Evolutionary conservation across 1,140 invertebrate genomes (phyloP), one percentile per base, ranked within the genome.

Genomic region (Myzus persicae): DNA sequence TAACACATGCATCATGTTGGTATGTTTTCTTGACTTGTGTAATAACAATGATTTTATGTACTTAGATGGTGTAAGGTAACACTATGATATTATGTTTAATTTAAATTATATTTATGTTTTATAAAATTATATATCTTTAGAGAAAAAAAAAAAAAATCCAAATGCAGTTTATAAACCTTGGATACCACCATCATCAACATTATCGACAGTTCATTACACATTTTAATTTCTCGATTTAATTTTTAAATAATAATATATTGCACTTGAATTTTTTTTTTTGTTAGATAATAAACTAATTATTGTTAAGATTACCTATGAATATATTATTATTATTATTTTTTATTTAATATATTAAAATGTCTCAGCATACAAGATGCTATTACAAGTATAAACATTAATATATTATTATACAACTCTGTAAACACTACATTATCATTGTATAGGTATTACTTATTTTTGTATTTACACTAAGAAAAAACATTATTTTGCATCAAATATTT

Each of bases 151-250:
- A 90, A n/a, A 67, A 9, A n/a, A 42, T 11, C 4, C 9, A n/a
- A 67, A 67, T 26, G 26, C 36, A 90, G 38, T 54, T 54, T 18
- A 54, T 67, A 90, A 90, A 67, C 89, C 89, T 42, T 90, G 51
- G 89, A 67, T 42, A 54, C 48, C 88, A 59, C 24, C 48, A 90
- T 59, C n/a, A 31, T 22, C 54, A 59, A 31, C 54, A 26, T 59
- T 24, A 54, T 54, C 88, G n/a, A n/a, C n/a, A 42, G 7, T 42
- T 40, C 14, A 14, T 90, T 67, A 20, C 67, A 20, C 24, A 54
- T 89, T 54, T 18, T 26, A 54, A 51, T 38, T 76, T 18, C 14
- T 76, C 36, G 11, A 76, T 76, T 76, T n/a, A n/a, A n/a, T 14
- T 76, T 76, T 18, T 18, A 51, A 76, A 36, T 76, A 5, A n/a